A percentile compares a stretch with the other conserved stretches of the same genome.
Evolutionary conservation across 2,113 vertebrate genomes (phyloP).

Genomic region (Bombycilla garrulus): DNA sequence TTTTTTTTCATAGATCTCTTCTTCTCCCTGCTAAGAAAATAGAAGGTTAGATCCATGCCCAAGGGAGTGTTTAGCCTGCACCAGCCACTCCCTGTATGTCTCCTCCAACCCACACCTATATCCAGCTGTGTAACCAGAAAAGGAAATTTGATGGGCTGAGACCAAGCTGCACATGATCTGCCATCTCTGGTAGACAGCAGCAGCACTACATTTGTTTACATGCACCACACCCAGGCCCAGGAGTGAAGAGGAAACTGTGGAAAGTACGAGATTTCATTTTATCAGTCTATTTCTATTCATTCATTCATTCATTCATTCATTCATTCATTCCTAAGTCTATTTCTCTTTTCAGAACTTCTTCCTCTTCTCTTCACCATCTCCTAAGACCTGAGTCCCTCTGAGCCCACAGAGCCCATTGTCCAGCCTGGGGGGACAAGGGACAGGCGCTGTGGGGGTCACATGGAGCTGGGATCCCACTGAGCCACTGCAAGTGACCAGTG

Average conservation of each 20-base stretch:
- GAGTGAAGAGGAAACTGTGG: not conserved
- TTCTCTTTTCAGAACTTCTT: not conserved
- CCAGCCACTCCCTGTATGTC: not conserved
- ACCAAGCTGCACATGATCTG: not conserved
- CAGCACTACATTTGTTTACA: not conserved
- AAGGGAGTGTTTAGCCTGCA: accelerated
- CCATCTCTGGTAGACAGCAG: not conserved
- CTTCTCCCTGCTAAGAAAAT: not conserved
- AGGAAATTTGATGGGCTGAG: not conserved
- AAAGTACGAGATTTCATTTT: not conserved
- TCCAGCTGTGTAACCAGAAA: not conserved
- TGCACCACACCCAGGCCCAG: accelerated
- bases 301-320: not conserved
- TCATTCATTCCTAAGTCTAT: not conserved
- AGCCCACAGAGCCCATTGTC: accelerated
- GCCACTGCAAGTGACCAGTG: accelerated
- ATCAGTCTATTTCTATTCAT: not conserved
- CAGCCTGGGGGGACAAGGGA: accelerated
- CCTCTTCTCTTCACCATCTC: not conserved
- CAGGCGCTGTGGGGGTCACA: accelerated
- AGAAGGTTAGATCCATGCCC: accelerated
- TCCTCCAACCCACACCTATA: accelerated
- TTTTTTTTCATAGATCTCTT: not conserved
- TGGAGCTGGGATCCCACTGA: not conserved
- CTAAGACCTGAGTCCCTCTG: not conserved